phyloP scores from a whole-genome alignment of 1,140 invertebrate species.

The Palaemon carinicauda region DNA sequence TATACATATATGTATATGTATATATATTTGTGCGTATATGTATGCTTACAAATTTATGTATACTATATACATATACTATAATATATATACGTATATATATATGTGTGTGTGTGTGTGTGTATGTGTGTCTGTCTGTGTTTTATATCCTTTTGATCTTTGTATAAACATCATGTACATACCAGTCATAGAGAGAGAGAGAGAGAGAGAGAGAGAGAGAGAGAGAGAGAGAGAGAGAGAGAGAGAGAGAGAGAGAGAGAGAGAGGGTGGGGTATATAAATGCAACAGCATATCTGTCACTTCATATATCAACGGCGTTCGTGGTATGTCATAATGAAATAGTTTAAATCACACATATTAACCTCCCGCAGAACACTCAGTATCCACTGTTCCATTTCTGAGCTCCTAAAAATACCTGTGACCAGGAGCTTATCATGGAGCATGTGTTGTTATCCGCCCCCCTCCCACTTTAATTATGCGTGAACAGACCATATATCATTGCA shows the following conservation, averaged over 20 bases:
- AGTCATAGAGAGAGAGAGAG: neutral
- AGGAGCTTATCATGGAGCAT: too few species aligned
- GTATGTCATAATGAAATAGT: neutral
- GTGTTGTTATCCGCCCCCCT: too few species aligned
- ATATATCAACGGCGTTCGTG: neutral
- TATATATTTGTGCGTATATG: neutral
- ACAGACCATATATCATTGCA: too few species aligned
- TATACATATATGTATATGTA: neutral
- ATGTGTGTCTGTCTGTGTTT: too few species aligned
- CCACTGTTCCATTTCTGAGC: too few species aligned
- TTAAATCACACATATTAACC: neutral
- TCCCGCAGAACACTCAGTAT: too few species aligned
- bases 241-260: conserved; percentile 5
- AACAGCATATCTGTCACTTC: too few species aligned
- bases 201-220: conserved; percentile 1
- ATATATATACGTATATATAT: neutral
- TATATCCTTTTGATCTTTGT: too few species aligned
- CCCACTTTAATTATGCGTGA: too few species aligned
- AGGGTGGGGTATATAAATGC: neutral
- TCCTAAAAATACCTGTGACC: too few species aligned
- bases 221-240: neutral
- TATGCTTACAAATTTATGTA: neutral
- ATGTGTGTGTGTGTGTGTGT: neutral
- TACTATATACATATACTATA: neutral
- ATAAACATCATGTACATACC: neutral